Evolutionary conservation across 2,797 vertebrate genomes (phyloP), one percentile per base, ranked within the genome.

Genomic region (Argyrosomus regius): DNA sequence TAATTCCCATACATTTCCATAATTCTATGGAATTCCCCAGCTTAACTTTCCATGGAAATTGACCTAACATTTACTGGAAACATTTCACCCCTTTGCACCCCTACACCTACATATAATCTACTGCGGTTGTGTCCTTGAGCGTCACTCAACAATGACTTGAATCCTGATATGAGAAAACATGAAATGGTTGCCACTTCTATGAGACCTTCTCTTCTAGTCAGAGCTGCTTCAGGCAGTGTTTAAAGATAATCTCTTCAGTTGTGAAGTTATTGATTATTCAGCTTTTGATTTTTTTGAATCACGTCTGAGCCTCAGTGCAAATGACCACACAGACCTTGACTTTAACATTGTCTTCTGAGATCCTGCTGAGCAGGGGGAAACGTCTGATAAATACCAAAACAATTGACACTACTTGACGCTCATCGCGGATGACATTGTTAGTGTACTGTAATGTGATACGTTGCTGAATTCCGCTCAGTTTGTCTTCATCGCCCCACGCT

Each of bases 381-480:
- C 24, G 31, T 45, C 41, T 59, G 53, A 82, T 58, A 58, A 77
- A 83, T 49, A 78, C 41, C 6, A 50, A 72, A 70, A 67, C 62
- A 64, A 35, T 12, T 10, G 59, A 70, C 50, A 28, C 35, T 3
- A 14, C 63, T 56, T 57, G 43, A 82, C 63, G 56, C 35, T 74
- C 75, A 77, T 58, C 85, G 82, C 60, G 57, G 68, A 24, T 76
- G 75, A 87, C 75, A 80, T 73, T 52, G 75, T 69, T 63, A 64
- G 66, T 83, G 75, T 22, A 22, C 22, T 22, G 22, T 72, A 61
- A 61, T 58, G 67, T 60, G 72, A 87, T 74, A 72, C 46, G 35
- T 59, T 82, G 85, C 82, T 83, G 81, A 86, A 71, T 69, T 67
- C 64, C 8, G 14, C 80, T 61, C 75, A 31, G 74, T 80, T 85